Conservation (phyloP, 2,888 invertebrate species). For the Schrankia costaestrigalis region DNA sequence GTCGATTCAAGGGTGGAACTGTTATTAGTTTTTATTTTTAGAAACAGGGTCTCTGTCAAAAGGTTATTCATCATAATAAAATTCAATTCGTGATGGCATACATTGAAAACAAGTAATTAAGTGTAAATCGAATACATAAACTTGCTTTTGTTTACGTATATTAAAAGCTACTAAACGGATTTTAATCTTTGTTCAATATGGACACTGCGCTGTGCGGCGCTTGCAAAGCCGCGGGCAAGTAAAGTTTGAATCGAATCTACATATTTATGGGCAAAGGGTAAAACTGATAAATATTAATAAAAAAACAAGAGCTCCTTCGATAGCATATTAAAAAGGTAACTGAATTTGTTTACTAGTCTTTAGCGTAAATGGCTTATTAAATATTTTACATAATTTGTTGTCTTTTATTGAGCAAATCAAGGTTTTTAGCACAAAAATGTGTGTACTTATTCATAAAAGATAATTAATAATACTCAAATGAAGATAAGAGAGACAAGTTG, state of each 20-base stretch:
- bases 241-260: conserved; percentile 19
- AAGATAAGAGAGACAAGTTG: conserved; percentile 24
- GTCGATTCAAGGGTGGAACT: conserved; percentile 24
- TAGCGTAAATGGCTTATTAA: too few relatives aligned
- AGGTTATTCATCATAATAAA: not conserved
- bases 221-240: conserved; percentile 16
- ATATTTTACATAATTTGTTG: too few relatives aligned
- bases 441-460: too few relatives aligned
- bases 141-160: conserved; percentile 4
- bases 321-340: conserved; percentile 2
- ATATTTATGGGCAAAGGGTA: conserved; percentile 13
- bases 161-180: conserved; percentile 26
- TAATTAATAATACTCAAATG: conserved; percentile 27
- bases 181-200: conserved; percentile 26
- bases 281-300: conserved; percentile 15
- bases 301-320: conserved; percentile 3
- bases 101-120: not conserved
- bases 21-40: conserved; percentile 19
- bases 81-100: not conserved
- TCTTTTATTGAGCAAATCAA: too few relatives aligned
- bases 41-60: not conserved
- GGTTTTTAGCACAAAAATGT: too few relatives aligned
- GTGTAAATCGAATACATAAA: too few relatives aligned
- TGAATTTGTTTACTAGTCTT: not conserved
- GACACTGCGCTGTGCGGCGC: conserved; percentile 18